Percentiles rank a stretch among this genome's conserved stretches.
Conservation (phyloP, 2,113 vertebrate genomes). For the Riparia riparia region DNA sequence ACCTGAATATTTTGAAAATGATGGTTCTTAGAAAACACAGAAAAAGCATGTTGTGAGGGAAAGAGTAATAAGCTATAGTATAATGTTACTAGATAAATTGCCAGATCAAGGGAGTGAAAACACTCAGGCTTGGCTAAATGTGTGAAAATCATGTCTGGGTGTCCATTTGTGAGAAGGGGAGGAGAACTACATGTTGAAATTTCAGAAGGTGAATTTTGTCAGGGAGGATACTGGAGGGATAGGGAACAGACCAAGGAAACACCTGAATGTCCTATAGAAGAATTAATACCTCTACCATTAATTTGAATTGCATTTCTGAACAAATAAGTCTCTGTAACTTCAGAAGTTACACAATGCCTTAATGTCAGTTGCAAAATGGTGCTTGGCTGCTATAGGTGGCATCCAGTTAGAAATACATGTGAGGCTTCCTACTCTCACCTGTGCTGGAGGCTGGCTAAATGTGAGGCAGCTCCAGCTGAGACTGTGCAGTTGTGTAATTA, state of each 20-base stretch:
- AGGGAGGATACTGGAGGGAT: fast-evolving
- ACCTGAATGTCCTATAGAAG: not conserved
- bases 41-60: not conserved
- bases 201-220: not conserved
- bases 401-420: not conserved
- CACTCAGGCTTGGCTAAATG: not conserved
- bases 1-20: not conserved
- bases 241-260: not conserved
- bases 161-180: not conserved
- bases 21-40: not conserved
- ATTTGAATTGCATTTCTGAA: not conserved
- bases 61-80: not conserved
- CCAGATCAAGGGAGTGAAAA: not conserved
- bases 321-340: not conserved
- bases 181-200: not conserved
- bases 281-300: not conserved
- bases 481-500: not conserved
- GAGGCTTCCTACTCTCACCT: not conserved
- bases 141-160: not conserved
- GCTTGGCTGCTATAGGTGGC: not conserved
- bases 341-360: not conserved
- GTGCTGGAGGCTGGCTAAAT: not conserved
- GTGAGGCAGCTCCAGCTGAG: not conserved
- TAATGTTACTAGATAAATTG: not conserved
- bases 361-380: not conserved